A percentile compares a stretch with the other conserved stretches of the same genome.
These are phyloP conservation scores for Salvator merianae DNA, from an alignment of 2,113 vertebrate genomes.

Conservation along the genomic window DNA sequence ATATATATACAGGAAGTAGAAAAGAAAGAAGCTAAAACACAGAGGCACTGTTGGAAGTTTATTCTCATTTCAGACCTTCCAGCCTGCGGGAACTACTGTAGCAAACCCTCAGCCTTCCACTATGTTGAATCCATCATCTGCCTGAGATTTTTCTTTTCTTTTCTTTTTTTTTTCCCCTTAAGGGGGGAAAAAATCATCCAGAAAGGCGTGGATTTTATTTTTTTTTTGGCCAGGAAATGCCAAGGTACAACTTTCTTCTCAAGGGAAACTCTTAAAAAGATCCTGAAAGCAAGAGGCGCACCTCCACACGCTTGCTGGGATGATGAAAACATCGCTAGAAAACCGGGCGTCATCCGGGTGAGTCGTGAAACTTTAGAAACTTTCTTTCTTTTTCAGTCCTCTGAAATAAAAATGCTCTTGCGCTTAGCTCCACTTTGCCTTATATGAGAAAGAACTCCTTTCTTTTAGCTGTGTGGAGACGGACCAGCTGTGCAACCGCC, in stretches of 20 bases:
- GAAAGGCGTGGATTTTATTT: constrained; percentile 55
- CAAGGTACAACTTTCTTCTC: constrained; percentile 47
- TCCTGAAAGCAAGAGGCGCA: constrained; percentile 59
- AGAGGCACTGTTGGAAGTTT: constrained; percentile 56
- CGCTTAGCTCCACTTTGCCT: not conserved
- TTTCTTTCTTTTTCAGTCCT: constrained; percentile 21
- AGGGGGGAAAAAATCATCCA: no score
- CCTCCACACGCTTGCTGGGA: constrained; percentile 50
- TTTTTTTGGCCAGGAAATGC: constrained; percentile 43
- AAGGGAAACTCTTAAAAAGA: constrained; percentile 48
- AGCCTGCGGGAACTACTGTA: constrained; percentile 34
- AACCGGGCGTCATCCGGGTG: constrained; percentile 70
- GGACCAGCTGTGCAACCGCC: constrained; percentile 24
- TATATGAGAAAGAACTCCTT: constrained; percentile 34
- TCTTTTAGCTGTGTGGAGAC: not conserved
- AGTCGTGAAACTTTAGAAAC: constrained; percentile 62
- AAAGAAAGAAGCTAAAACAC: constrained; percentile 63
- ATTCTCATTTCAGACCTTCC: constrained; percentile 54
- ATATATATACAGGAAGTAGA: constrained; percentile 84
- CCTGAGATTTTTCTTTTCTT: not conserved
- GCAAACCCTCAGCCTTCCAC: constrained; percentile 22
- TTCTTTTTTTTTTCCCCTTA: not conserved
- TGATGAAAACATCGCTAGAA: constrained; percentile 75
- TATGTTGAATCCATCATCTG: constrained; percentile 35
- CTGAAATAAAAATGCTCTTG: not conserved